phyloP scores from a whole-genome alignment of 53 echinoderm and acorn worm species.

The Holothuria leucospilota region DNA sequence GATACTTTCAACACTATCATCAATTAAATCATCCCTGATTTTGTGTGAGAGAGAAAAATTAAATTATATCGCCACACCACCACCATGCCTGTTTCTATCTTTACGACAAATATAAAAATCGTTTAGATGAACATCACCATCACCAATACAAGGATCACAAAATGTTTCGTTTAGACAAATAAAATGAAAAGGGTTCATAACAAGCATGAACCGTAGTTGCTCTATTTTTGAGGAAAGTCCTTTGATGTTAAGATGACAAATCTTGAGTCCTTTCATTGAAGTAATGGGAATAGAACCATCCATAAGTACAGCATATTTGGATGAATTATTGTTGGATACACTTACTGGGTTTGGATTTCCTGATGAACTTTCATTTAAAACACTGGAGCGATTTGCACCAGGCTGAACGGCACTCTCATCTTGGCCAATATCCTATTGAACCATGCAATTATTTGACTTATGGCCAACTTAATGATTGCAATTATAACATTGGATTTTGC shows the following conservation, averaged over 20 bases:
- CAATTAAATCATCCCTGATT: not conserved
- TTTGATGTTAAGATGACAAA: too few relatives aligned
- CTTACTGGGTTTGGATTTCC: not conserved
- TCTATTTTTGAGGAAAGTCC: too few relatives aligned
- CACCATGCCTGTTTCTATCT: not conserved
- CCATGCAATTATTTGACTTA: not conserved
- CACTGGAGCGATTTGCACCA: not conserved
- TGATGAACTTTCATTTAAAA: slow-evolving; percentile 14
- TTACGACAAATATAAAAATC: not conserved
- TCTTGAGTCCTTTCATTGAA: not conserved
- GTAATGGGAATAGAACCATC: slow-evolving; percentile 2
- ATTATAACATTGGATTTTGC: not conserved
- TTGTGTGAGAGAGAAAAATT: not conserved
- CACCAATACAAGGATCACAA: not conserved
- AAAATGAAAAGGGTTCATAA: not conserved
- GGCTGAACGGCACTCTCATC: not conserved
- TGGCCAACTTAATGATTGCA: slow-evolving; percentile 6
- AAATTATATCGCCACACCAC: not conserved
- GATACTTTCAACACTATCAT: not conserved
- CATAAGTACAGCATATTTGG: not conserved
- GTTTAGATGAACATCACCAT: not conserved
- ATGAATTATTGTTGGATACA: not conserved
- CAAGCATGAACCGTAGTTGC: too few relatives aligned
- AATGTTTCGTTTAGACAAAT: slow-evolving; percentile 1
- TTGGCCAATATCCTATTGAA: not conserved